Evolutionary conservation across 2,113 vertebrate species (phyloP).

Genomic region (Archocentrus centrarchus): DNA sequence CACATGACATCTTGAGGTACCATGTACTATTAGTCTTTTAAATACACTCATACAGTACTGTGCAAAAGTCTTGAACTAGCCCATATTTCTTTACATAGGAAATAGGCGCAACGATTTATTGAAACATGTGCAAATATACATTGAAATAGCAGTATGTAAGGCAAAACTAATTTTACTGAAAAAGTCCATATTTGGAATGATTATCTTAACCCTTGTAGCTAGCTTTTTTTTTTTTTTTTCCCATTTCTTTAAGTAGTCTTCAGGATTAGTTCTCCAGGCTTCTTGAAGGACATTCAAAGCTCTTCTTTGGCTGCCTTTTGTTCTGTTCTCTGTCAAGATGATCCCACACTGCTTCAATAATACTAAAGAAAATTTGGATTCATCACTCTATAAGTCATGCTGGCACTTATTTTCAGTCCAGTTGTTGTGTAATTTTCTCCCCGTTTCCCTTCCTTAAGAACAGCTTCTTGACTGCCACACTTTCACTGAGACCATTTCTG

Average conservation of each 20-base stretch:
- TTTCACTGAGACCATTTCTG: neutral
- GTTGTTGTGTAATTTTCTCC: neutral
- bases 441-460: neutral
- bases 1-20: conserved; percentile 20
- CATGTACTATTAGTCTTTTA: conserved; percentile 34
- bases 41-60: conserved; percentile 30
- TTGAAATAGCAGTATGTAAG: neutral
- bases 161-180: neutral
- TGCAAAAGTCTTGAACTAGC: neutral
- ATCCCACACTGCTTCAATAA: neutral
- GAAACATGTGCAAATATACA: neutral
- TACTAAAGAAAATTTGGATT: neutral
- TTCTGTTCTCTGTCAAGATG: neutral
- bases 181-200: neutral
- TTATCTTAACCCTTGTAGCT: neutral
- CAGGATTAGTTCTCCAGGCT: neutral
- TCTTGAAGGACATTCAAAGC: neutral
- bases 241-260: neutral
- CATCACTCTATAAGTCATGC: neutral
- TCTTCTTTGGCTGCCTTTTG: neutral
- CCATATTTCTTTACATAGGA: neutral
- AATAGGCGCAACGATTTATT: neutral
- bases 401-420: neutral
- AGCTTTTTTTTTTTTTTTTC: neutral
- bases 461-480: neutral